phyloP scores from a whole-genome alignment of 1,140 invertebrate species.

The Heliconius eleuchia region DNA sequence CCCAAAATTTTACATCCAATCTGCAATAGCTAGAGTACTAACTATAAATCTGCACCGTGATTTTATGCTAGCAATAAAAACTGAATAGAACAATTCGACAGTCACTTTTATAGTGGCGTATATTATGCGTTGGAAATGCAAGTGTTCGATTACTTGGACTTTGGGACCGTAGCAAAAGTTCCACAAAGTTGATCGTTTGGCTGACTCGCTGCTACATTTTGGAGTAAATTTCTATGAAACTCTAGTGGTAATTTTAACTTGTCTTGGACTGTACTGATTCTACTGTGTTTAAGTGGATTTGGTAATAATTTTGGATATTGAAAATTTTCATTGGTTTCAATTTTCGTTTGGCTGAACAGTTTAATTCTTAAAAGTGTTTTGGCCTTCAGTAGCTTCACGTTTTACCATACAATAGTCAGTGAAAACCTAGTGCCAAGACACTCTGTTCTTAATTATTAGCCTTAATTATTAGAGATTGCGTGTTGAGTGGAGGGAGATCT shows the following conservation, averaged over 20 bases:
- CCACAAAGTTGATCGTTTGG: slow-evolving; percentile 8
- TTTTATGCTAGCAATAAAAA: slow-evolving; percentile 1
- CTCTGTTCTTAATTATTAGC: too few species aligned
- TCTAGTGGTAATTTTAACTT: not conserved
- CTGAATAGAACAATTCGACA: slow-evolving; percentile 2
- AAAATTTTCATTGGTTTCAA: not conserved
- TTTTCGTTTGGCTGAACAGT: too few species aligned
- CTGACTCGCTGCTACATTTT: not conserved
- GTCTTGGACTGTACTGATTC: not conserved
- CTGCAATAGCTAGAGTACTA: slow-evolving; percentile 5
- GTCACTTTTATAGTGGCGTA: slow-evolving; percentile 7
- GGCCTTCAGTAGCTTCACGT: too few species aligned
- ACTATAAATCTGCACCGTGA: not conserved
- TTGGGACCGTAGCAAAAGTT: not conserved
- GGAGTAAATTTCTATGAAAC: not conserved
- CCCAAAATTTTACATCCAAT: not conserved
- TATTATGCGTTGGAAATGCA: slow-evolving; percentile 5
- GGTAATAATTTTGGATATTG: not conserved
- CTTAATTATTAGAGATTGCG: too few species aligned
- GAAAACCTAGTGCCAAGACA: too few species aligned
- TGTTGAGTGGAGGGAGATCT: too few species aligned
- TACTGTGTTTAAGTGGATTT: slow-evolving; percentile 8
- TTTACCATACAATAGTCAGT: too few species aligned
- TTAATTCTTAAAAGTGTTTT: too few species aligned
- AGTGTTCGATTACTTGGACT: not conserved